These are phyloP conservation scores for Zeus faber DNA, from an alignment of 2,113 vertebrate genomes.

Conservation along the genomic window DNA sequence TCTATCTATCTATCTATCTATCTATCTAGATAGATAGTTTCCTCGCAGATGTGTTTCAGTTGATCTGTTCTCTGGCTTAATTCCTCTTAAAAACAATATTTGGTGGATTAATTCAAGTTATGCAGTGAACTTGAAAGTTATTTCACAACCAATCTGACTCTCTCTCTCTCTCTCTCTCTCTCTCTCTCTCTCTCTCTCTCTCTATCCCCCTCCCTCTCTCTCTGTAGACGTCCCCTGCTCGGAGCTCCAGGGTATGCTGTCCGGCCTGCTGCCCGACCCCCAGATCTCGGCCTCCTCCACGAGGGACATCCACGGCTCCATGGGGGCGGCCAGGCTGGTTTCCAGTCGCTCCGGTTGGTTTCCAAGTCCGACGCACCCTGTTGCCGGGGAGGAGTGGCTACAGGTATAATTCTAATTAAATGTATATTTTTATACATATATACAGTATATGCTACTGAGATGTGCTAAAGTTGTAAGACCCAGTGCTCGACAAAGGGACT, in stretches of 20 bases:
- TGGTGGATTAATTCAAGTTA: too few relatives aligned
- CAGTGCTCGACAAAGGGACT: too few relatives aligned
- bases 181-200: not conserved
- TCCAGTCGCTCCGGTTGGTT: constrained; percentile 96
- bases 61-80: too few relatives aligned
- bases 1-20: constrained; percentile 9
- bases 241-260: constrained; percentile 94
- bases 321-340: constrained; percentile 88
- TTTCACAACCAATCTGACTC: not conserved
- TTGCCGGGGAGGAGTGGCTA: constrained; percentile 93
- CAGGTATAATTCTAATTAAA: too few relatives aligned
- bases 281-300: constrained; percentile 94
- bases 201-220: constrained; percentile 11
- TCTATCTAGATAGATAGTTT: too few relatives aligned
- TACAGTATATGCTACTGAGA: too few relatives aligned
- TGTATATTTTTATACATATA: too few relatives aligned
- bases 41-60: too few relatives aligned
- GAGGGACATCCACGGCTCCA: constrained; percentile 90
- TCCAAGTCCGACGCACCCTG: constrained; percentile 83
- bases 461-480: too few relatives aligned
- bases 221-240: constrained; percentile 89
- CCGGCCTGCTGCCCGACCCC: constrained; percentile 87
- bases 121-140: too few relatives aligned
- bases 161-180: too few relatives aligned
- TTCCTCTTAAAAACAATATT: too few relatives aligned